Percentiles rank a stretch among this genome's conserved stretches.
Evolutionary conservation across 2,888 invertebrate genomes (phyloP).

Genomic region (Acanthosoma haemorrhoidale): DNA sequence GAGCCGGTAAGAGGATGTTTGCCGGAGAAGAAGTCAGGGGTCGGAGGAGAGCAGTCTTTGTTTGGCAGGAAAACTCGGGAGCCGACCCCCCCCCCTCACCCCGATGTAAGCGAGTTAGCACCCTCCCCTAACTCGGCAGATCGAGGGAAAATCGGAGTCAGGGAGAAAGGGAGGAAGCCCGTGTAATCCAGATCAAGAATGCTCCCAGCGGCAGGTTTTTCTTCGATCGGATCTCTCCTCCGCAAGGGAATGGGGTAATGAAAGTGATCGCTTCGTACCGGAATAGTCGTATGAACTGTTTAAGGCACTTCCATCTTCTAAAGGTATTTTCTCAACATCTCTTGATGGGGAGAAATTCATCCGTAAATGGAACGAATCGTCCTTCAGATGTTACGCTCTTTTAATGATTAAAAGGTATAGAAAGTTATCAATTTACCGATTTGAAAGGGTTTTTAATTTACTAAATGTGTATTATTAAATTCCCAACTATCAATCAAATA

Average conservation of each 20-base stretch:
- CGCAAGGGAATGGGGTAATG: not conserved
- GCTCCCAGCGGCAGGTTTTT: not conserved
- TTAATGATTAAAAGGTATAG: too few species aligned
- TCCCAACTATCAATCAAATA: too few species aligned
- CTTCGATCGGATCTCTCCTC: not conserved
- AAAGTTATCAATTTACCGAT: too few species aligned
- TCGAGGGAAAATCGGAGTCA: slow-evolving; percentile 11
- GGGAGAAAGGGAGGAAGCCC: not conserved
- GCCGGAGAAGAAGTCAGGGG: not conserved
- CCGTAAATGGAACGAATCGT: too few species aligned
- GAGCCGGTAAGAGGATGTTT: not conserved
- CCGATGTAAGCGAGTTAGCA: slow-evolving; percentile 22
- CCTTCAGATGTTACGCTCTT: too few species aligned
- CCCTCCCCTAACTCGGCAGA: not conserved
- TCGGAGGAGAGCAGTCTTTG: not conserved
- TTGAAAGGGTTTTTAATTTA: too few species aligned
- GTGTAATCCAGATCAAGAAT: not conserved
- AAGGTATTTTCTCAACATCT: too few species aligned
- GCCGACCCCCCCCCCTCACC: not conserved
- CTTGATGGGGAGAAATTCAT: too few species aligned
- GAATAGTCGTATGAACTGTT: too few species aligned
- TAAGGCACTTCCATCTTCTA: too few species aligned
- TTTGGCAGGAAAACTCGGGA: slow-evolving; percentile 22
- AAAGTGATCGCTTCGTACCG: too few species aligned
- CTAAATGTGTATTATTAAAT: too few species aligned